phyloP scores from a whole-genome alignment of 2,113 vertebrate genomes.

The Emydocephalus ijimae region DNA sequence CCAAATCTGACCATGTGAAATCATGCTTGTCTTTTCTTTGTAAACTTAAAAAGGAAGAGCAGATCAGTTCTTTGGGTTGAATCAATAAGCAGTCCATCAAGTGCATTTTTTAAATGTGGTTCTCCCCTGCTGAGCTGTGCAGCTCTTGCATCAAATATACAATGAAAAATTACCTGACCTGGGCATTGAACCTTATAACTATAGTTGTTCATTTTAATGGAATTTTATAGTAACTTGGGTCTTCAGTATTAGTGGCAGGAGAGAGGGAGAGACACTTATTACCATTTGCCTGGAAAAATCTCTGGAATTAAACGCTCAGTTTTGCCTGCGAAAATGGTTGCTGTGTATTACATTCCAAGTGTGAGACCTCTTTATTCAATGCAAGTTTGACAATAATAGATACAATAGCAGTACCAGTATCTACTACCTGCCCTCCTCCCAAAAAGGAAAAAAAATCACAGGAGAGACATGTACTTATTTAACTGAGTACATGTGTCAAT shows the following conservation, averaged over 20 bases:
- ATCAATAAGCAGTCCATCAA: background rate
- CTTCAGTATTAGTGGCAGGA: fast-evolving
- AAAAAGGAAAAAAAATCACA: background rate
- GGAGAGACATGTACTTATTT: background rate
- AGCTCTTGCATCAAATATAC: background rate
- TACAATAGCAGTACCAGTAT: constrained; percentile 20
- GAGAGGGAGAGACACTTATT: background rate
- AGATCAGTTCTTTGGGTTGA: background rate
- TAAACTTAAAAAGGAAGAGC: constrained; percentile 21
- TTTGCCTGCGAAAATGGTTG: background rate
- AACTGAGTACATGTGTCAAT: constrained; percentile 9
- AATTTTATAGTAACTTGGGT: background rate
- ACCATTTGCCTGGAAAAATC: background rate
- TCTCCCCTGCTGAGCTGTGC: background rate
- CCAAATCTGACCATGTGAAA: background rate
- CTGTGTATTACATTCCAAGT: background rate
- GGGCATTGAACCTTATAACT: background rate
- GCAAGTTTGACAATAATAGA: constrained; percentile 6
- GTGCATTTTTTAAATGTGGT: constrained; percentile 2
- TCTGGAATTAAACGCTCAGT: background rate
- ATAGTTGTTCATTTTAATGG: background rate
- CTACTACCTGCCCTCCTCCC: background rate
- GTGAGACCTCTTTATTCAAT: constrained; percentile 26
- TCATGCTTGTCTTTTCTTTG: background rate
- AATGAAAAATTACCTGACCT: constrained; percentile 18